These are phyloP conservation scores for Ondatra zibethicus DNA, from an alignment of 2,113 vertebrate species.

Conservation along the genomic window DNA sequence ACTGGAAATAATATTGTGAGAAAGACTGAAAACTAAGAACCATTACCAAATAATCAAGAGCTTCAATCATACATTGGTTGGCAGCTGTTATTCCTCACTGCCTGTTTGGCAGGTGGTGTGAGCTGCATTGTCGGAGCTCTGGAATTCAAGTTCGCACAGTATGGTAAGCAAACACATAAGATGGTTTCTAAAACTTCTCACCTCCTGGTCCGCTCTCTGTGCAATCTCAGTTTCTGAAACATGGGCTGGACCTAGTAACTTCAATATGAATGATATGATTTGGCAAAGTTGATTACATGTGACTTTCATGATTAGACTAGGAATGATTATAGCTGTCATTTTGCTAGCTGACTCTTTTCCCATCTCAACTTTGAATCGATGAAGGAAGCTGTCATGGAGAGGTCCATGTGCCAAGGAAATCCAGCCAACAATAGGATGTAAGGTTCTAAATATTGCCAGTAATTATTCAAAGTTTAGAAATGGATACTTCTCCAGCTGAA, in stretches of 20 bases:
- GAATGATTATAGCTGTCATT: neutral
- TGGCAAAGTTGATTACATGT: neutral
- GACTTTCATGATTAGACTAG: neutral
- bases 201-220: neutral
- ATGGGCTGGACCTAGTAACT: neutral
- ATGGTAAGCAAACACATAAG: neutral
- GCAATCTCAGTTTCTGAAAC: neutral
- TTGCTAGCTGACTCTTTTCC: neutral
- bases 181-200: neutral
- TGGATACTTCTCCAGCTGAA: neutral
- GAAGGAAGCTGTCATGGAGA: neutral
- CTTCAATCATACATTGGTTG: neutral
- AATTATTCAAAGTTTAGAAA: neutral
- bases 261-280: neutral
- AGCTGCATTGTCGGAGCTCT: neutral
- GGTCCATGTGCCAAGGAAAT: neutral
- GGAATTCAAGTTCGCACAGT: neutral
- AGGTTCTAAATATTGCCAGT: neutral
- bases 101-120: rapidly evolving
- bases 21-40: neutral
- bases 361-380: neutral
- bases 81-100: neutral
- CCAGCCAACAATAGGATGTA: neutral
- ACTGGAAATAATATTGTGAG: neutral
- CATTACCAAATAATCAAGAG: neutral